Conservation (phyloP, 2,888 invertebrate species). For the Auanema sp. region DNA sequence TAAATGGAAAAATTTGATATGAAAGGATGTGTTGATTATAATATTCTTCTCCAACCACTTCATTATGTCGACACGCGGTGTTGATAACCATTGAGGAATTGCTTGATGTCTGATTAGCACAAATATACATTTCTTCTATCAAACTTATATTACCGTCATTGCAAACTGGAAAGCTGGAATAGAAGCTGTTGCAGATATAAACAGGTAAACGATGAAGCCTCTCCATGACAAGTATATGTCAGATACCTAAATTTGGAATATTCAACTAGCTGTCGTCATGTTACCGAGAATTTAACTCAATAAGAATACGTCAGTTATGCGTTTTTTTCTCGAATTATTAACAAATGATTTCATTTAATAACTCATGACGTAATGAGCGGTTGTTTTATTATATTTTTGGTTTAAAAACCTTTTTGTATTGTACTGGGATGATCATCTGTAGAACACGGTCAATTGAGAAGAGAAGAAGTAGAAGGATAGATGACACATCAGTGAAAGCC, state of each 20-base stretch:
- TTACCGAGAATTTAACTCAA: no score
- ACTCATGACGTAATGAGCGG: not conserved
- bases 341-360: not conserved
- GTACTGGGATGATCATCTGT: slow-evolving; percentile 22
- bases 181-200: slow-evolving; percentile 2
- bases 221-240: slow-evolving; percentile 15
- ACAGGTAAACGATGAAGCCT: slow-evolving; percentile 11
- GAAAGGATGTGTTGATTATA: slow-evolving; percentile 28
- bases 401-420: slow-evolving; percentile 21
- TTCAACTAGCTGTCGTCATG: no score
- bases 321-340: no score
- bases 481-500: slow-evolving; percentile 26
- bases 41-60: slow-evolving; percentile 36
- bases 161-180: slow-evolving; percentile 19
- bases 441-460: slow-evolving; percentile 23
- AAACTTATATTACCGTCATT: not conserved
- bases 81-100: slow-evolving; percentile 29
- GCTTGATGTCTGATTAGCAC: slow-evolving; percentile 21
- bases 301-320: no score
- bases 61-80: slow-evolving; percentile 37
- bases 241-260: slow-evolving; percentile 11
- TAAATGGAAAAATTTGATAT: slow-evolving; percentile 37
- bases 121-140: not conserved
- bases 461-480: slow-evolving; percentile 13
- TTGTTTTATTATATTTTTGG: not conserved